Conservation (phyloP, 2,888 invertebrate genomes). For the Thera obeliscata region DNA sequence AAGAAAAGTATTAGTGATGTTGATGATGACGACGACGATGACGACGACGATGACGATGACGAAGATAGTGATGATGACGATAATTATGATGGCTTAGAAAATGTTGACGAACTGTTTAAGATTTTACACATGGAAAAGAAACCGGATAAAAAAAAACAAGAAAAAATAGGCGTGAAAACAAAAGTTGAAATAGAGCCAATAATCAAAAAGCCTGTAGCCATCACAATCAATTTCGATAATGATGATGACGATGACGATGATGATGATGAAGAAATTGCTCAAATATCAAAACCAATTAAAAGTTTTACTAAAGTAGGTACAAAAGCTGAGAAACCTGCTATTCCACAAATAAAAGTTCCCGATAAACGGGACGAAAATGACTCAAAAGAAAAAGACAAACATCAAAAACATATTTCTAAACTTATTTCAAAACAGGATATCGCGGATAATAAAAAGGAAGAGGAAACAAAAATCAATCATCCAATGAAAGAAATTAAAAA, state of each 20-base stretch:
- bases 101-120: conserved; percentile 41
- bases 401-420: conserved; percentile 25
- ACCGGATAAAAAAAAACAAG: conserved; percentile 37
- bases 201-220: conserved; percentile 25
- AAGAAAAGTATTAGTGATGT: conserved; percentile 21
- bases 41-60: conserved; percentile 26
- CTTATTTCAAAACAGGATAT: conserved; percentile 20
- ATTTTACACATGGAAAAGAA: conserved; percentile 41
- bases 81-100: conserved; percentile 42
- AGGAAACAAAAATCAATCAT: conserved; percentile 9
- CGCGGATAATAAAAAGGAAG: conserved; percentile 19
- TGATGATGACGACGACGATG: conserved; percentile 36
- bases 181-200: conserved; percentile 26
- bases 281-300: conserved; percentile 22
- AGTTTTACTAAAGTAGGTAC: conserved; percentile 1
- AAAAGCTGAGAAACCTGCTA: conserved; percentile 13
- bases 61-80: conserved; percentile 46
- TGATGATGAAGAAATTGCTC: conserved; percentile 37
- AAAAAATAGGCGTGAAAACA: conserved; percentile 15
- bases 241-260: conserved; percentile 49
- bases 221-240: conserved; percentile 31
- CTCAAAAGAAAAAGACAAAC: conserved; percentile 31
- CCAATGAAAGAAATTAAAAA: conserved; percentile 36
- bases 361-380: neutral
- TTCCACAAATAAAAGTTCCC: conserved; percentile 1